Evolutionary conservation across 2,113 vertebrate genomes (phyloP).

Genomic region (Anolis carolinensis): DNA sequence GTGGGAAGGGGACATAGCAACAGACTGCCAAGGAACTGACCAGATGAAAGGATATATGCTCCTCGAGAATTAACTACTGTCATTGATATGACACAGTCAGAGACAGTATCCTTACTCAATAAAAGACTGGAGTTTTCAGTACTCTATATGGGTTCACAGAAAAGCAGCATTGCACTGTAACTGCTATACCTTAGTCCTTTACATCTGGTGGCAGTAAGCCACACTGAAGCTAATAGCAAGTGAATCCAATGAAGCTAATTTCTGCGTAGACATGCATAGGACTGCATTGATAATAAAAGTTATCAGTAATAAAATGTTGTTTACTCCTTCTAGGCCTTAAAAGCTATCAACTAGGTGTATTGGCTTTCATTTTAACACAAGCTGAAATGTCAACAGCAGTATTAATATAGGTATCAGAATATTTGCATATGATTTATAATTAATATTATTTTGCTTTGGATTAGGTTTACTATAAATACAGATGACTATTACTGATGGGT

Average conservation of each 20-base stretch:
- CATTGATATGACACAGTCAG: neutral
- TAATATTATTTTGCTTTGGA: neutral
- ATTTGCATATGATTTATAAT: neutral
- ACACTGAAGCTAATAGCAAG: neutral
- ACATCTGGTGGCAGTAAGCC: neutral
- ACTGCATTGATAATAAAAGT: neutral
- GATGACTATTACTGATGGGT: neutral
- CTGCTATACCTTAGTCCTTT: neutral
- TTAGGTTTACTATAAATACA: neutral
- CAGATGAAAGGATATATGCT: neutral
- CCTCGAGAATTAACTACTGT: neutral
- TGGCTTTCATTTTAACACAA: neutral
- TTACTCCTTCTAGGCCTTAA: neutral
- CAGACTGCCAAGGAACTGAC: neutral
- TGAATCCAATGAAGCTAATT: neutral
- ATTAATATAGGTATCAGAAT: neutral
- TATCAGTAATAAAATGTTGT: neutral
- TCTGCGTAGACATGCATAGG: neutral
- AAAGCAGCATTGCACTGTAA: neutral
- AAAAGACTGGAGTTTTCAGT: neutral
- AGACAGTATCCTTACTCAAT: neutral
- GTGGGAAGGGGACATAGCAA: neutral
- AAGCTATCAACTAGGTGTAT: neutral
- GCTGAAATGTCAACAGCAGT: neutral
- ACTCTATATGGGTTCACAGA: neutral